These are phyloP conservation scores for Raja brachyura DNA, from an alignment of 2,113 vertebrate genomes.

Conservation along the genomic window DNA sequence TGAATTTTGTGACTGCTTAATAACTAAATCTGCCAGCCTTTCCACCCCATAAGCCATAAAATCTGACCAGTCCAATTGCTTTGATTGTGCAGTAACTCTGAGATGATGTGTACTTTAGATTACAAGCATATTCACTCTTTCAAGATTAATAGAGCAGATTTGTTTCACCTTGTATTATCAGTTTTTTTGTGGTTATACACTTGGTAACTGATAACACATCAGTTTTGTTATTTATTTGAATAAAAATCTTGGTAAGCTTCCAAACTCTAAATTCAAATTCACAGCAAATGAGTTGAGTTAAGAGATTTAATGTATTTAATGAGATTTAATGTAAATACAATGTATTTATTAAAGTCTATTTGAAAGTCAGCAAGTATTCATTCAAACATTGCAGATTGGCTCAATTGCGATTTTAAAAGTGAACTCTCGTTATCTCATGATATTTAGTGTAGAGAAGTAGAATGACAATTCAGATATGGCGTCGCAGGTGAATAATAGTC, in stretches of 20 bases:
- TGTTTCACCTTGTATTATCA: constrained; percentile 16
- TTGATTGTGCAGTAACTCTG: constrained; percentile 12
- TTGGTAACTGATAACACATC: neutral
- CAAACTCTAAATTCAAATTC: neutral
- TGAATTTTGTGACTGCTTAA: constrained; percentile 4
- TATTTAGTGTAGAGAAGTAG: neutral
- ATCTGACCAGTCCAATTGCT: constrained; percentile 27
- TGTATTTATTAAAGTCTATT: neutral
- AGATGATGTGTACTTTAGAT: neutral
- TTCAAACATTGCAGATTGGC: neutral
- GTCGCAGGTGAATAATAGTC: neutral
- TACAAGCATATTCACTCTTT: neutral
- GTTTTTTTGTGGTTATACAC: constrained; percentile 18
- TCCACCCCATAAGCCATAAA: constrained; percentile 28
- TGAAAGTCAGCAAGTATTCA: neutral
- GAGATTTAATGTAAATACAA: too few species aligned
- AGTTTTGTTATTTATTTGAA: constrained; percentile 19
- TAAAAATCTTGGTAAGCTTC: neutral
- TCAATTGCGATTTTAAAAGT: constrained; percentile 1
- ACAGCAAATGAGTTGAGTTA: neutral
- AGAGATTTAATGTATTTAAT: neutral
- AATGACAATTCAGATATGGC: neutral
- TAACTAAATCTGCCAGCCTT: constrained; percentile 22
- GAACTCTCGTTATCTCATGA: neutral
- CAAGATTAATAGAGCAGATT: too few species aligned